phyloP scores from a whole-genome alignment of 2,797 vertebrate species.

The Amblyopsis hoosieri region DNA sequence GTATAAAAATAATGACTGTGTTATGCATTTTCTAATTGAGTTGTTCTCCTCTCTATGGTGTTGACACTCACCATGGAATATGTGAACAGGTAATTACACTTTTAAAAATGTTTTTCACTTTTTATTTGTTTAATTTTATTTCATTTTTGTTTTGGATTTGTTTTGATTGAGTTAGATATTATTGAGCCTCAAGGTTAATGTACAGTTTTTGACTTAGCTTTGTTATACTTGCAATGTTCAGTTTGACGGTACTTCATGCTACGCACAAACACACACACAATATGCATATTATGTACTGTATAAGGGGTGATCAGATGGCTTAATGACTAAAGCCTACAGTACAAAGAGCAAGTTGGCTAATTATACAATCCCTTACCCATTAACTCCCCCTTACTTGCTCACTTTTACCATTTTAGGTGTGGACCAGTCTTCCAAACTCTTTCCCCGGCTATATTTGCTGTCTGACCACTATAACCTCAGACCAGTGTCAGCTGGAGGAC shows the following conservation, averaged over 20 bases:
- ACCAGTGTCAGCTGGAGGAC: conserved; percentile 11
- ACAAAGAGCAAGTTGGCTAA: conserved; percentile 20
- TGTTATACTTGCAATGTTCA: not conserved
- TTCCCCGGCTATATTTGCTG: conserved; percentile 24
- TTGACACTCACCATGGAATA: conserved; percentile 11
- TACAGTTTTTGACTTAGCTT: no score
- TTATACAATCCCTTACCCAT: conserved; percentile 25
- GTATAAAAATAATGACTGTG: not conserved
- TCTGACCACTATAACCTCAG: conserved; percentile 1
- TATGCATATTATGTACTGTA: not conserved
- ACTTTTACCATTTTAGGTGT: conserved; percentile 16
- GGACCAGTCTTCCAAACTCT: conserved; percentile 32
- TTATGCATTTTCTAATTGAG: conserved; percentile 1
- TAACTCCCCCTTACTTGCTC: conserved; percentile 15
- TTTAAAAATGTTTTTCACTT: conserved; percentile 16
- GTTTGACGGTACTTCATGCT: not conserved
- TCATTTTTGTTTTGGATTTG: no score
- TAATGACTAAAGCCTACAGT: conserved; percentile 23
- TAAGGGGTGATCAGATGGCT: conserved; percentile 7
- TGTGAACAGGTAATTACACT: conserved; percentile 58
- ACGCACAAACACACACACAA: not conserved
- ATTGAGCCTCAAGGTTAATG: no score
- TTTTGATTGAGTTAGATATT: no score
- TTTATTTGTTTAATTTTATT: not conserved
- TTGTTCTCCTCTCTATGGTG: conserved; percentile 3